phyloP scores from a whole-genome alignment of 2,888 invertebrate species.

The Tricholauxania praeusta region DNA sequence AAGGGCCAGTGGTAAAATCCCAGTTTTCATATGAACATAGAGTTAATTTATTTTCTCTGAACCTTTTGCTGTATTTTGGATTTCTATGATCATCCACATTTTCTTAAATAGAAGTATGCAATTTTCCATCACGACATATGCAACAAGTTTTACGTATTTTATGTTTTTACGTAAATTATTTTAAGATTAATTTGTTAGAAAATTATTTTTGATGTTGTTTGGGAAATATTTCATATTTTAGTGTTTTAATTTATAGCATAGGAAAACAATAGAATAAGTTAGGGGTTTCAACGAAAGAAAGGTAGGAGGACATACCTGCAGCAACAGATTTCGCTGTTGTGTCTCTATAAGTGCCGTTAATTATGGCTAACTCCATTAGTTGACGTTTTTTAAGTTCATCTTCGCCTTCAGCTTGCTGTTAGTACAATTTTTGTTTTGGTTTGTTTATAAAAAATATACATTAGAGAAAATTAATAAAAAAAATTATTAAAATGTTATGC shows the following conservation, averaged over 20 bases:
- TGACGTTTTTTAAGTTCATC: conserved; percentile 99
- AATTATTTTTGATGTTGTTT: no score
- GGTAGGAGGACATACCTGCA: conserved; percentile 74
- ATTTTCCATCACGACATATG: no score
- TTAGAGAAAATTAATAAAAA: conserved; percentile 57
- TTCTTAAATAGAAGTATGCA: no score
- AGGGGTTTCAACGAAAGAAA: conserved; percentile 19
- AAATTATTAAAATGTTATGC: conserved; percentile 49
- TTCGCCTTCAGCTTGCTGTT: conserved; percentile 98
- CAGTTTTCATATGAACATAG: no score
- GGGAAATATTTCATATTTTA: neutral
- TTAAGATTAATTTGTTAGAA: conserved; percentile 22
- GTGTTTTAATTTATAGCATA: conserved; percentile 15
- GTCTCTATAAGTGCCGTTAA: conserved; percentile 99
- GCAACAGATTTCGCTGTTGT: conserved; percentile 89
- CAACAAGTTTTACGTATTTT: no score
- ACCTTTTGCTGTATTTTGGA: no score
- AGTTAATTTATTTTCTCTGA: no score
- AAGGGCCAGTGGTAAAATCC: no score
- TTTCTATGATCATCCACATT: no score
- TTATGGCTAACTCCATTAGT: conserved; percentile 99
- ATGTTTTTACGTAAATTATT: conserved; percentile 2
- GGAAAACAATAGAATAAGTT: neutral
- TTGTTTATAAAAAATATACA: conserved; percentile 55
- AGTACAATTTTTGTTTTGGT: conserved; percentile 55